phyloP scores from a whole-genome alignment of 1,140 invertebrate genomes.

The Papilio polytes region DNA sequence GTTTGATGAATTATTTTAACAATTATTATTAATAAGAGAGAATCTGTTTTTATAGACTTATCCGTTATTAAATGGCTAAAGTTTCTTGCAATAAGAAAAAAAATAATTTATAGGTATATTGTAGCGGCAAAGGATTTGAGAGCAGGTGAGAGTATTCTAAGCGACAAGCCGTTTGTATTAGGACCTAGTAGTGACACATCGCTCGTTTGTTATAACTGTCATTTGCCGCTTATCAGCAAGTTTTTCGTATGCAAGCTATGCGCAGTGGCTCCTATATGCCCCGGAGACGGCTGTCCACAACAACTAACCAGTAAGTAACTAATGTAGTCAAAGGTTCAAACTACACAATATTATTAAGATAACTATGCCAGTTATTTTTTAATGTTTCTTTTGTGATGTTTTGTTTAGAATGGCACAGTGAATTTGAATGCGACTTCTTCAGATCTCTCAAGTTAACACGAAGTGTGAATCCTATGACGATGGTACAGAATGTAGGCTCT shows the following conservation, averaged over 20 bases:
- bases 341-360: no score
- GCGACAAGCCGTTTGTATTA: slow-evolving; percentile 85
- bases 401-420: slow-evolving; percentile 80
- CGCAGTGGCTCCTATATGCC: slow-evolving; percentile 84
- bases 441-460: slow-evolving; percentile 66
- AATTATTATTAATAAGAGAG: no score
- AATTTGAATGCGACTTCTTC: slow-evolving; percentile 84
- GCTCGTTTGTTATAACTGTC: slow-evolving; percentile 86
- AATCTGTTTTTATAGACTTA: no score
- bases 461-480: slow-evolving; percentile 63
- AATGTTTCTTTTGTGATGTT: background rate
- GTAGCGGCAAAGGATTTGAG: slow-evolving; percentile 85
- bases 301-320: slow-evolving; percentile 55
- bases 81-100: no score
- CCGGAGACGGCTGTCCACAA: slow-evolving; percentile 72
- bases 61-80: background rate
- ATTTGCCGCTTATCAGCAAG: slow-evolving; percentile 76
- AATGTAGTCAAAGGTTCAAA: no score
- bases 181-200: slow-evolving; percentile 83
- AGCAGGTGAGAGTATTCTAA: slow-evolving; percentile 85
- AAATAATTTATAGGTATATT: slow-evolving; percentile 76
- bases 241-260: slow-evolving; percentile 83
- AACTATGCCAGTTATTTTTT: no score
- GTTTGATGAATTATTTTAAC: background rate
- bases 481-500: slow-evolving; percentile 77